phyloP scores from a whole-genome alignment of 1,140 invertebrate genomes.

The Agrypnia vestita region DNA sequence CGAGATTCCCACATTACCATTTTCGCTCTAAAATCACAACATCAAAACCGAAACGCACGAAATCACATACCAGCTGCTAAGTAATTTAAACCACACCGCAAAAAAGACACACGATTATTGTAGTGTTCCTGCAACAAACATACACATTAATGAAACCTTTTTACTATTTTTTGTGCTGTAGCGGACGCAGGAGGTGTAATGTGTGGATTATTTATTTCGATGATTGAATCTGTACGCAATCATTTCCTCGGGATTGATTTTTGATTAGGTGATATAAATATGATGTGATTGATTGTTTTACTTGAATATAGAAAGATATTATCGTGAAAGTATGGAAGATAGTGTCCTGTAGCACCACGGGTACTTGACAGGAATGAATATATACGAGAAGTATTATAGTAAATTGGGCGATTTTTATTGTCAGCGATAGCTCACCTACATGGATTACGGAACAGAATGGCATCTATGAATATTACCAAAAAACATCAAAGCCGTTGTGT shows the following conservation, averaged over 20 bases:
- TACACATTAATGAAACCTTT: background rate
- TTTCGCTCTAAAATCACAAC: slow-evolving; percentile 13
- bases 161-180: background rate
- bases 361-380: background rate
- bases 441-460: too few species aligned
- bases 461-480: too few species aligned
- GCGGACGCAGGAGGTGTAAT: background rate
- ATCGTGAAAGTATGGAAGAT: slow-evolving; percentile 3
- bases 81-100: background rate
- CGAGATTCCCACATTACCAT: slow-evolving; percentile 31
- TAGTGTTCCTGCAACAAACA: background rate
- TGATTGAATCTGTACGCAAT: slow-evolving; percentile 41
- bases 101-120: background rate
- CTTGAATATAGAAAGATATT: slow-evolving; percentile 20
- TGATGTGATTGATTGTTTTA: slow-evolving; percentile 40
- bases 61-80: background rate
- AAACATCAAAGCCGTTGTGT: too few species aligned
- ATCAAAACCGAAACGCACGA: background rate
- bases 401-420: too few species aligned
- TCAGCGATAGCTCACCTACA: too few species aligned
- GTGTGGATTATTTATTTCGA: slow-evolving; percentile 34
- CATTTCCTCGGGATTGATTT: slow-evolving; percentile 38
- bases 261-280: slow-evolving; percentile 27
- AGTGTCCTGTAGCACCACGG: too few species aligned
- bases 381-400: too few species aligned